A percentile compares a stretch with the other conserved stretches of the same genome.
phyloP scores from a whole-genome alignment of 2,797 vertebrate genomes.

The Catostomus latipinnis region DNA sequence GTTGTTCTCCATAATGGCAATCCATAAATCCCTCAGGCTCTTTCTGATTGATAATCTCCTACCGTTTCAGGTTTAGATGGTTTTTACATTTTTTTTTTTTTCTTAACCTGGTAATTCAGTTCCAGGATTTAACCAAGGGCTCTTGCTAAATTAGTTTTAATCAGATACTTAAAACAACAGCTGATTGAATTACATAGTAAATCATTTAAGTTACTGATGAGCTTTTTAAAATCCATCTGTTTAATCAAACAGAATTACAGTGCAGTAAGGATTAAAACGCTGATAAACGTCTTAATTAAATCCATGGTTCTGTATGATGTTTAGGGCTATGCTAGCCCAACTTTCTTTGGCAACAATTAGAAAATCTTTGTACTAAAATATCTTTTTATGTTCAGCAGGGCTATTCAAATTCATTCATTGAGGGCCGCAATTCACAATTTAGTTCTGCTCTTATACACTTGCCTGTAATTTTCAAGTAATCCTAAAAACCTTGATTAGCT shows the following conservation, averaged over 20 bases:
- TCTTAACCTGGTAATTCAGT: background rate
- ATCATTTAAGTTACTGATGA: constrained; percentile 46
- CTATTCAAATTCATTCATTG: no score
- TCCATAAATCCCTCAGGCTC: no score
- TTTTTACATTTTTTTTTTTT: background rate
- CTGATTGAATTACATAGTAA: constrained; percentile 49
- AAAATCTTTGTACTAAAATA: background rate
- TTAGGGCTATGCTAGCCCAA: background rate
- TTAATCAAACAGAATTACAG: constrained; percentile 50
- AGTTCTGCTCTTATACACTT: no score
- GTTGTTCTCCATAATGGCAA: no score
- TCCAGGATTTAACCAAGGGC: constrained; percentile 13
- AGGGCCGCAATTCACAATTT: no score
- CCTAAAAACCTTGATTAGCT: no score
- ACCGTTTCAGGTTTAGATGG: background rate
- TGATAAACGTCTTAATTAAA: constrained; percentile 38
- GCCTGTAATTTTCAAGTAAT: no score
- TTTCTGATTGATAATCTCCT: constrained; percentile 7
- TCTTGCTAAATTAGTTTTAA: constrained; percentile 36
- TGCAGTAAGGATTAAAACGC: constrained; percentile 7
- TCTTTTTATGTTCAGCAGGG: background rate
- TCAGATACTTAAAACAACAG: constrained; percentile 49
- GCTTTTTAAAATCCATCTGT: constrained; percentile 49
- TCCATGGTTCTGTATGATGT: constrained; percentile 1
- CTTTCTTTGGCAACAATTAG: background rate